Percentiles rank a stretch among this genome's conserved stretches.
phyloP scores from a whole-genome alignment of 2,888 invertebrate genomes.

The Polydrusus tereticollis region DNA sequence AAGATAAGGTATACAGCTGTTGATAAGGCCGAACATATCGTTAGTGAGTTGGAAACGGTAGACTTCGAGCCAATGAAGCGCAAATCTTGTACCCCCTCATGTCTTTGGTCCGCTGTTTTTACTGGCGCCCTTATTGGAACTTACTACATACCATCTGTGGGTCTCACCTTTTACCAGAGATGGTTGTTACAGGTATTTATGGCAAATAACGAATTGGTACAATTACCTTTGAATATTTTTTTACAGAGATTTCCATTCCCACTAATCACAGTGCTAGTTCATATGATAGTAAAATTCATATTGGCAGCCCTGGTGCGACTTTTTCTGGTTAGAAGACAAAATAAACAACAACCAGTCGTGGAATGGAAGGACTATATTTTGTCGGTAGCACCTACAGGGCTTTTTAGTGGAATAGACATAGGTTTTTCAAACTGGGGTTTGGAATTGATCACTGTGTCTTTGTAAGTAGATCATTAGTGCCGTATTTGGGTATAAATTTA shows the following conservation, averaged over 20 bases:
- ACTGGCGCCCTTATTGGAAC: constrained; percentile 75
- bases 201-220: no score
- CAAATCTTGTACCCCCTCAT: constrained; percentile 60
- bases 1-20: constrained; percentile 43
- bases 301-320: constrained; percentile 81
- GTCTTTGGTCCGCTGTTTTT: constrained; percentile 63
- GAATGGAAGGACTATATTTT: constrained; percentile 84
- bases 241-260: constrained; percentile 89
- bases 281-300: constrained; percentile 89
- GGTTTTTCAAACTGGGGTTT: constrained; percentile 99
- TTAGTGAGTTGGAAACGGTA: constrained; percentile 55
- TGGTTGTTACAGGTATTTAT: constrained; percentile 90
- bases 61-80: constrained; percentile 61
- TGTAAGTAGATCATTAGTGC: constrained; percentile 71
- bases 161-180: constrained; percentile 97
- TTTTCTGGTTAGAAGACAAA: constrained; percentile 72
- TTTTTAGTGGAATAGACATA: constrained; percentile 96
- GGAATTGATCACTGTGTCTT: constrained; percentile 92
- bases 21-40: constrained; percentile 34
- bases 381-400: constrained; percentile 86
- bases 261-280: constrained; percentile 89
- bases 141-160: constrained; percentile 93
- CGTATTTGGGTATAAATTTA: background rate
- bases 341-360: constrained; percentile 74
- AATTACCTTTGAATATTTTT: no score